Percentiles rank a stretch among this genome's conserved stretches.
Conservation (phyloP, 2,113 vertebrate species). For the Lichenostomus cassidix region DNA sequence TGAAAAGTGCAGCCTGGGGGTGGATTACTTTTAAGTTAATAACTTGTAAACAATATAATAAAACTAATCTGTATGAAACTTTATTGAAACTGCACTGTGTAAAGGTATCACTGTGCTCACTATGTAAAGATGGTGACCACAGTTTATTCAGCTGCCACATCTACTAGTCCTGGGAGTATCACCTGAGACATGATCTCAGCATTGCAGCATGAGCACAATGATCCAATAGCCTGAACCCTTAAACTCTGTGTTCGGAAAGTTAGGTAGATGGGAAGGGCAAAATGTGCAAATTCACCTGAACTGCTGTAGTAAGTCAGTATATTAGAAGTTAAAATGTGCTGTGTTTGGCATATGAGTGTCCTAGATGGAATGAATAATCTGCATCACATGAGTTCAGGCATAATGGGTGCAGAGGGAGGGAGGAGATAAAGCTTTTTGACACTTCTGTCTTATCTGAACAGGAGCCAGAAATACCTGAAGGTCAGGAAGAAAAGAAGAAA, state of each 20-base stretch:
- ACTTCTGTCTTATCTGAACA: slow-evolving; percentile 46
- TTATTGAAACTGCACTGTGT: background rate
- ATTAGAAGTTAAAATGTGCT: background rate
- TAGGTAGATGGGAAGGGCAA: background rate
- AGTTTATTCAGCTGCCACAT: background rate
- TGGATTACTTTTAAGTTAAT: background rate
- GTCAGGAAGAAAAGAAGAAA: slow-evolving; percentile 87
- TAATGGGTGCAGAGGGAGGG: background rate
- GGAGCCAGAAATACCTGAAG: slow-evolving; percentile 82
- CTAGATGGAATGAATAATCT: background rate
- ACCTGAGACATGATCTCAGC: background rate
- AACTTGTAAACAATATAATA: background rate
- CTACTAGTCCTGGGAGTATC: background rate
- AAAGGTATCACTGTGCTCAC: background rate
- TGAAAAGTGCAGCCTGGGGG: background rate
- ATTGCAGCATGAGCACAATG: background rate
- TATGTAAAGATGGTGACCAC: background rate
- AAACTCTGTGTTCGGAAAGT: background rate
- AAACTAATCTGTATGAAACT: background rate
- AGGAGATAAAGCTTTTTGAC: background rate
- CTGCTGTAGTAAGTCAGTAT: background rate
- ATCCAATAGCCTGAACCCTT: background rate
- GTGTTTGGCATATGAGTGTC: background rate
- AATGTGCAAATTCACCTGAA: background rate
- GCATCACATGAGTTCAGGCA: background rate